Percentiles rank a stretch among this genome's conserved stretches.
Evolutionary conservation across 2,888 invertebrate genomes (phyloP).

Genomic region (Cecidostiba fungosa): DNA sequence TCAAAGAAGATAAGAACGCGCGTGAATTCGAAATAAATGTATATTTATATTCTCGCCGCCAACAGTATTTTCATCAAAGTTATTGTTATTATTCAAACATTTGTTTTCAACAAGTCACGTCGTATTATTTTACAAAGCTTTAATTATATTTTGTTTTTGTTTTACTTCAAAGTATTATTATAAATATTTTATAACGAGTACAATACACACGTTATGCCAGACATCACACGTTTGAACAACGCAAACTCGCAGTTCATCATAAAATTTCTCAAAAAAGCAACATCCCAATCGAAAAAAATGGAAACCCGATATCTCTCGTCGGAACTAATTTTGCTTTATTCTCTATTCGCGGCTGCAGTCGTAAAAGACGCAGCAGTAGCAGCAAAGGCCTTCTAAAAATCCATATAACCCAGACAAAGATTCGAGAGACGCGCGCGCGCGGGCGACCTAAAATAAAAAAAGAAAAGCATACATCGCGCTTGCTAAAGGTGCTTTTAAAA

Average conservation of each 20-base stretch:
- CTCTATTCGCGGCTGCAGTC: slow-evolving; percentile 16
- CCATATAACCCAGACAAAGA: slow-evolving; percentile 21
- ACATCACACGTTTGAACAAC: background rate
- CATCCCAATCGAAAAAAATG: background rate
- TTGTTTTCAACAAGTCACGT: background rate
- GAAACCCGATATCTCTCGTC: background rate
- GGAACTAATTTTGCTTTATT: slow-evolving; percentile 21
- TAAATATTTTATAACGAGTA: background rate
- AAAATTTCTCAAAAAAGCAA: no score
- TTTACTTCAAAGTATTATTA: background rate
- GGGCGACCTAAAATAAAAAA: slow-evolving; percentile 34
- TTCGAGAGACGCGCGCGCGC: background rate
- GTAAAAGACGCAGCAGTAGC: slow-evolving; percentile 14
- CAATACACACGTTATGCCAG: no score
- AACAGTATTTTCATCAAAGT: slow-evolving; percentile 25
- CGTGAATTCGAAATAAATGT: slow-evolving; percentile 2
- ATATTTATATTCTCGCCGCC: background rate
- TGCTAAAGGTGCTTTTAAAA: slow-evolving; percentile 36
- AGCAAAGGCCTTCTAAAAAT: slow-evolving; percentile 40
- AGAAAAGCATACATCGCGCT: slow-evolving; percentile 11
- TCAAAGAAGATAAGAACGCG: background rate
- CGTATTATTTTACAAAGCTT: background rate
- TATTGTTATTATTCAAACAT: background rate
- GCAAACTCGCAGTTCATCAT: background rate
- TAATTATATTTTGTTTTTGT: background rate